phyloP scores from a whole-genome alignment of 2,113 vertebrate species.

The Paraplagusia blochii region DNA sequence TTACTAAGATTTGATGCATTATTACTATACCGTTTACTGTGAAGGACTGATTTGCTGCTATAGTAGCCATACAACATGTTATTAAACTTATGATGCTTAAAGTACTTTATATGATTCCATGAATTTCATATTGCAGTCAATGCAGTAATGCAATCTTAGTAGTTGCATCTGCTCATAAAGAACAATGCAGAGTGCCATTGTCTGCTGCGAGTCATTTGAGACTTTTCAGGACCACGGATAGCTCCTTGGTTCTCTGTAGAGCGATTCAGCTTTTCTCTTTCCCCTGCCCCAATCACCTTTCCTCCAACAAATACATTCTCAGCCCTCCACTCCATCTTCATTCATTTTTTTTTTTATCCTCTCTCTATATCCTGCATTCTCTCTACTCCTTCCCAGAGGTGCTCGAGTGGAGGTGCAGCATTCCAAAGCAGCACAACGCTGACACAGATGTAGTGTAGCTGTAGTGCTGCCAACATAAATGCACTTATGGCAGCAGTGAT shows the following conservation, averaged over 20 bases:
- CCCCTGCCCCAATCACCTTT: slow-evolving; percentile 26
- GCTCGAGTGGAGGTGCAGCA: slow-evolving; percentile 30
- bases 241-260: slow-evolving; percentile 33
- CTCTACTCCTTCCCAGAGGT: slow-evolving; percentile 27
- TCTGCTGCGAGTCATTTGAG: background rate
- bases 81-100: background rate
- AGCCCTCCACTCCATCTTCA: slow-evolving; percentile 42
- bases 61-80: too few relatives aligned
- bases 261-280: slow-evolving; percentile 32
- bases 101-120: background rate
- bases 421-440: slow-evolving; percentile 32
- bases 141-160: background rate
- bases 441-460: slow-evolving; percentile 29
- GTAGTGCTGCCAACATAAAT: slow-evolving; percentile 44
- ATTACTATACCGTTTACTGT: too few relatives aligned
- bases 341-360: slow-evolving; percentile 40
- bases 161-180: background rate
- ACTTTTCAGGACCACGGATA: slow-evolving; percentile 48
- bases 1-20: too few relatives aligned
- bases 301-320: slow-evolving; percentile 53
- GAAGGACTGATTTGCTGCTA: too few relatives aligned
- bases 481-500: slow-evolving; percentile 1
- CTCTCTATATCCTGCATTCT: slow-evolving; percentile 25
- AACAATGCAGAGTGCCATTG: slow-evolving; percentile 9
- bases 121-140: background rate